Evolutionary conservation across 1,140 invertebrate genomes (phyloP).

Genomic region (Rhopalosiphum maidis): DNA sequence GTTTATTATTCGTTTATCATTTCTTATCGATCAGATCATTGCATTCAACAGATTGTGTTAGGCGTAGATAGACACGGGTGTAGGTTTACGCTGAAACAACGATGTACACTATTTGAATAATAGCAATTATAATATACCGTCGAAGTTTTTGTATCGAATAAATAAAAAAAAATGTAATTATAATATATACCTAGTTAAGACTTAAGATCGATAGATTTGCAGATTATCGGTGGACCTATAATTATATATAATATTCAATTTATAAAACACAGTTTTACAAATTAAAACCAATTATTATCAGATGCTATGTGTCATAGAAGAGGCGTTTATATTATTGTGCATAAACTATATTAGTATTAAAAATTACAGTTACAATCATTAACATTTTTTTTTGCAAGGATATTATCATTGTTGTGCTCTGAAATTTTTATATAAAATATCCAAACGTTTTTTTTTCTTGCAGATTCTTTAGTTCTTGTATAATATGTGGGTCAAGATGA

Average conservation of each 20-base stretch:
- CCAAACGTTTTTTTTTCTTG: not conserved
- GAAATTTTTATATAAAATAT: not conserved
- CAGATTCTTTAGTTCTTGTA: not conserved
- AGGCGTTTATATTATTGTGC: not conserved
- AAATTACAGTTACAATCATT: not conserved
- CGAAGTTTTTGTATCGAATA: not conserved
- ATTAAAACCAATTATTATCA: not conserved
- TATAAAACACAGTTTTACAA: not conserved
- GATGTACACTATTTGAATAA: not conserved
- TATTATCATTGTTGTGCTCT: constrained; percentile 18
- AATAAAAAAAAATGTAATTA: not conserved
- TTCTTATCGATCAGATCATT: not conserved
- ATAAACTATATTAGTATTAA: not conserved
- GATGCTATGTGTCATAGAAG: not conserved
- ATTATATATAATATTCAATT: not conserved
- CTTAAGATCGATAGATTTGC: not conserved
- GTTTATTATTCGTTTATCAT: not conserved
- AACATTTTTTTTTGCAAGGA: not conserved
- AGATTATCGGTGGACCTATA: not conserved
- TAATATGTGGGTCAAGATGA: constrained; percentile 32
- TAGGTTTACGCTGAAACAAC: not conserved
- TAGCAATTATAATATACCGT: not conserved
- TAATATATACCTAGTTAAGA: not conserved
- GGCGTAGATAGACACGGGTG: not conserved
- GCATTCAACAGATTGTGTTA: not conserved